A percentile compares a stretch with the other conserved stretches of the same genome.
Evolutionary conservation across 2,888 invertebrate species (phyloP).

Genomic region (Ischnura elegans): DNA sequence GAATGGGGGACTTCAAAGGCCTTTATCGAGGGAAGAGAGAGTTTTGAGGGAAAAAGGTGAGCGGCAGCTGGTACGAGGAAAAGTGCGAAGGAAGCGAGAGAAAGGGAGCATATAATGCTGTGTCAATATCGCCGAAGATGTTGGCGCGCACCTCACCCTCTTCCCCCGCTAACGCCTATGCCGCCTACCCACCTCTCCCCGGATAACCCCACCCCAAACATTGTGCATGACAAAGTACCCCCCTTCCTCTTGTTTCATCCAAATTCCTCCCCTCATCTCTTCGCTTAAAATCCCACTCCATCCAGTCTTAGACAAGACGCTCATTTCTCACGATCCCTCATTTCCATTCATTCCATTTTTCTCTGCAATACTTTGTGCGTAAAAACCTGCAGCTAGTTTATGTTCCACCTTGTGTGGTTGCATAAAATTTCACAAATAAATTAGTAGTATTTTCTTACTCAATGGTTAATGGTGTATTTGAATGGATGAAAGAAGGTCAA

Average conservation of each 20-base stretch:
- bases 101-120: neutral
- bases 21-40: neutral
- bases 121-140: slow-evolving; percentile 11
- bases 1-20: neutral
- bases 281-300: neutral
- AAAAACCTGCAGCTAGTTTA: no score
- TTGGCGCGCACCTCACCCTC: neutral
- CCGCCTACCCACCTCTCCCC: neutral
- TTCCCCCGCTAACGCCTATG: neutral
- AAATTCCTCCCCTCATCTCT: neutral
- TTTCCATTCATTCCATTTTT: neutral
- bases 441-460: no score
- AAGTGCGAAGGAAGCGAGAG: neutral
- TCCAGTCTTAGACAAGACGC: neutral
- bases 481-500: no score
- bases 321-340: neutral
- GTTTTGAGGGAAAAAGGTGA: neutral
- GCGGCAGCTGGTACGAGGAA: neutral
- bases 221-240: no score
- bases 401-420: no score
- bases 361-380: neutral
- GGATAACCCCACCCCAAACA: neutral
- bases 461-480: no score
- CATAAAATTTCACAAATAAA: no score
- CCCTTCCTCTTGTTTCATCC: no score